Conservation (phyloP, 2,113 vertebrate genomes). For the Pantherophis guttatus region DNA sequence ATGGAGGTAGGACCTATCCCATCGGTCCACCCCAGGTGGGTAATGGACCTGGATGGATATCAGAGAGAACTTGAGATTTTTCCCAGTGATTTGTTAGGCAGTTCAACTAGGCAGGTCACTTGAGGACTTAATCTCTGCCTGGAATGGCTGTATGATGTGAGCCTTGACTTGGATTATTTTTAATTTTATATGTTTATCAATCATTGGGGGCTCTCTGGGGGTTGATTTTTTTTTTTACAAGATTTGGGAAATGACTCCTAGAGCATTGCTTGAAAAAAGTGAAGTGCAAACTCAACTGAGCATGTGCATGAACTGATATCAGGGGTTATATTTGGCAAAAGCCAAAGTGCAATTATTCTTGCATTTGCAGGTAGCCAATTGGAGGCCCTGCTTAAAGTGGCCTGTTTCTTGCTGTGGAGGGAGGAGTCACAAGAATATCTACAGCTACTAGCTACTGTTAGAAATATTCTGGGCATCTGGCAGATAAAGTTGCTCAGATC, state of each 20-base stretch:
- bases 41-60: neutral
- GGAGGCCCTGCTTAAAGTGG: neutral
- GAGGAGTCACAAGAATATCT: neutral
- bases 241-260: neutral
- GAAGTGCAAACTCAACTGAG: neutral
- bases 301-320: neutral
- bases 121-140: neutral
- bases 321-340: neutral
- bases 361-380: neutral
- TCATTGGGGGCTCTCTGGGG: neutral
- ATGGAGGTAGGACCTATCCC: neutral
- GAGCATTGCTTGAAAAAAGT: neutral
- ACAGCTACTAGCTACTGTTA: neutral
- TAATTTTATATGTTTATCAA: neutral
- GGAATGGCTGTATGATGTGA: neutral
- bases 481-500: neutral
- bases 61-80: neutral
- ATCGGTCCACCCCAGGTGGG: neutral
- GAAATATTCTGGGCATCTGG: neutral
- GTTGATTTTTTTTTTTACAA: neutral
- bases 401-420: neutral
- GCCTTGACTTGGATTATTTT: neutral
- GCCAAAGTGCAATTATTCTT: neutral
- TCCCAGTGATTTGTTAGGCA: neutral
- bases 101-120: neutral